A percentile compares a stretch with the other conserved stretches of the same genome.
phyloP scores from a whole-genome alignment of 1,140 invertebrate genomes.

The Hycleus cichorii region DNA sequence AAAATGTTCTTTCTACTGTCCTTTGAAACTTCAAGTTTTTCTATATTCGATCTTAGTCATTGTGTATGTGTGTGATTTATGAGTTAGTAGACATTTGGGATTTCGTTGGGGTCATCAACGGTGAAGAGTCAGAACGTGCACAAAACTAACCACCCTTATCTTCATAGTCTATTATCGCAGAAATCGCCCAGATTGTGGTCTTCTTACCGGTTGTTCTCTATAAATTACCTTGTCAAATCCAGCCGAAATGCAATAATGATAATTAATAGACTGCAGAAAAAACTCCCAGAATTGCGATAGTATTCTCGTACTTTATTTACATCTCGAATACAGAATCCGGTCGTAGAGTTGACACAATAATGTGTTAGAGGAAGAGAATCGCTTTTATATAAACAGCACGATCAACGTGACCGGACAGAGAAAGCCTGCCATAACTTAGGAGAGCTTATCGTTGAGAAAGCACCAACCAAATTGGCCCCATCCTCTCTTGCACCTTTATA shows the following conservation, averaged over 20 bases:
- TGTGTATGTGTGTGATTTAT: conserved; percentile 6
- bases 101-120: not conserved
- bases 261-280: not conserved
- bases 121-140: too few species aligned
- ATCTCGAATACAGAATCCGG: conserved; percentile 6
- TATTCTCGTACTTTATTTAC: too few species aligned
- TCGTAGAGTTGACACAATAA: conserved; percentile 5
- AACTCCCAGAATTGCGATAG: too few species aligned
- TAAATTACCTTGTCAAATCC: conserved; percentile 5
- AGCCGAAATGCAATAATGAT: conserved; percentile 6
- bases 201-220: not conserved
- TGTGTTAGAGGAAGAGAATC: conserved; percentile 1
- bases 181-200: too few species aligned
- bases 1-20: too few species aligned
- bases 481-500: conserved; percentile 8
- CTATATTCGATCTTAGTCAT: too few species aligned
- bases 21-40: too few species aligned
- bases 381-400: conserved; percentile 1
- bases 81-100: conserved; percentile 17
- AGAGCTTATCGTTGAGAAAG: conserved; percentile 9
- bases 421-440: conserved; percentile 9
- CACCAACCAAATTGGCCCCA: conserved; percentile 8
- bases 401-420: not conserved
- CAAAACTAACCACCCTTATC: too few species aligned
- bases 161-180: too few species aligned